phyloP scores from a whole-genome alignment of 2,797 vertebrate species.

The Catostomus latipinnis region DNA sequence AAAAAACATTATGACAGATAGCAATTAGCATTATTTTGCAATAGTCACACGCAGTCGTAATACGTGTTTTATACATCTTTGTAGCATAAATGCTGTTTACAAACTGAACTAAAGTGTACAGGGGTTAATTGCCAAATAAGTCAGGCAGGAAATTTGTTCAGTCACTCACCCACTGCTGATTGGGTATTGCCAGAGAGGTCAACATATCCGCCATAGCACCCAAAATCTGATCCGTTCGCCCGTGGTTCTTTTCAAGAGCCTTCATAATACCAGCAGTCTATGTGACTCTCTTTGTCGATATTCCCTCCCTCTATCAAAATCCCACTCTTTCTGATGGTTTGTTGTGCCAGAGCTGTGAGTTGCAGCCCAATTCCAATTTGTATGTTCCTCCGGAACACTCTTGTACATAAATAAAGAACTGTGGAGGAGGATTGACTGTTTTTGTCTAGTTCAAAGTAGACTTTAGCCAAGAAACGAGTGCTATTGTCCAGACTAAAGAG shows the following conservation, averaged over 20 bases:
- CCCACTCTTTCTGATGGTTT: constrained; percentile 38
- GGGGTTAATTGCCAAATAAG: constrained; percentile 15
- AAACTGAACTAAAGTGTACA: neutral
- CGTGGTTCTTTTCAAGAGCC: constrained; percentile 81
- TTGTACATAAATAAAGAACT: constrained; percentile 67
- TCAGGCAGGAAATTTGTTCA: constrained; percentile 2
- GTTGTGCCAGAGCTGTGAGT: constrained; percentile 53
- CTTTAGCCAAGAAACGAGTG: constrained; percentile 36
- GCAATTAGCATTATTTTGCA: neutral
- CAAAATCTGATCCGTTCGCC: constrained; percentile 90
- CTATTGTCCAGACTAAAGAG: constrained; percentile 29
- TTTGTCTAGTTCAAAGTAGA: constrained; percentile 23
- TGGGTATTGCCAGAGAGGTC: constrained; percentile 87
- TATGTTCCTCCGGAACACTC: constrained; percentile 65
- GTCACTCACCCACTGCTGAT: constrained; percentile 86
- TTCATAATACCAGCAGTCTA: constrained; percentile 69
- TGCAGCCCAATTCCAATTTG: constrained; percentile 54
- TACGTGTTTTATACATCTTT: neutral
- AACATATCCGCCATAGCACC: constrained; percentile 91
- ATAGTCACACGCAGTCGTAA: neutral
- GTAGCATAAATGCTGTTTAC: neutral
- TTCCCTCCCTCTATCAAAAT: constrained; percentile 45
- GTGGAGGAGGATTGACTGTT: constrained; percentile 51
- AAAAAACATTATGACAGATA: neutral
- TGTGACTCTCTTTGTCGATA: constrained; percentile 17